These are phyloP conservation scores for Vannuccia rotundouncinata DNA, from an alignment of 2,888 invertebrate species.

Conservation along the genomic window DNA sequence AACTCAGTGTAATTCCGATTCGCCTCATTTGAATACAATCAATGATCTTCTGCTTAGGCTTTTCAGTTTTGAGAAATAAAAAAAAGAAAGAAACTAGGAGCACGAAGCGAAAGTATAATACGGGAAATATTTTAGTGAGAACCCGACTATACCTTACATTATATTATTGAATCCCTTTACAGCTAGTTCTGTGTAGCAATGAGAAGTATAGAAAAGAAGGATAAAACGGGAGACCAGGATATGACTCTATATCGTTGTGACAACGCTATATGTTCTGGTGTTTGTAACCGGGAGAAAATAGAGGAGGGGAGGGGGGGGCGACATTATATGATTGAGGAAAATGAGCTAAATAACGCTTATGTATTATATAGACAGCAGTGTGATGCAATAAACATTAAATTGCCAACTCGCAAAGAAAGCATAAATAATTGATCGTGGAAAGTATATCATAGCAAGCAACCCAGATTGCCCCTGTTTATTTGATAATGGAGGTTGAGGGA, in stretches of 20 bases:
- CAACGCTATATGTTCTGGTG: slow-evolving; percentile 19
- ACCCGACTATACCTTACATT: background rate
- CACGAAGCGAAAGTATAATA: background rate
- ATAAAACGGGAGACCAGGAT: background rate
- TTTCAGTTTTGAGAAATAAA: background rate
- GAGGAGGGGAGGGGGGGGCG: too few species aligned
- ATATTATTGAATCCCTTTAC: background rate
- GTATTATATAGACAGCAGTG: too few species aligned
- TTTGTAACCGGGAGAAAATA: slow-evolving; percentile 12
- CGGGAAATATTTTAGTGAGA: background rate
- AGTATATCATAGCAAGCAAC: slow-evolving; percentile 18
- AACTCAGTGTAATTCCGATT: background rate
- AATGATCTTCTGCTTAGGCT: slow-evolving; percentile 20
- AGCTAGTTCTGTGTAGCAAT: background rate
- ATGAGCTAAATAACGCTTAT: background rate
- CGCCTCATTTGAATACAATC: slow-evolving; percentile 16
- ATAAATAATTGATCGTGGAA: slow-evolving; percentile 24
- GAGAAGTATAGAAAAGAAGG: background rate
- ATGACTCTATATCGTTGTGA: slow-evolving; percentile 22
- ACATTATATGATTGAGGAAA: background rate
- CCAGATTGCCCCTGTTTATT: slow-evolving; percentile 11
- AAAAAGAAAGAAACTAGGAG: background rate
- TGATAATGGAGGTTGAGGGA: background rate
- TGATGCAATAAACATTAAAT: slow-evolving; percentile 23
- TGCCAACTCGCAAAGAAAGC: slow-evolving; percentile 26